Base-by-base conservation (phyloP, 2,888 invertebrate genomes). In the Eilema sororculum region DNA sequence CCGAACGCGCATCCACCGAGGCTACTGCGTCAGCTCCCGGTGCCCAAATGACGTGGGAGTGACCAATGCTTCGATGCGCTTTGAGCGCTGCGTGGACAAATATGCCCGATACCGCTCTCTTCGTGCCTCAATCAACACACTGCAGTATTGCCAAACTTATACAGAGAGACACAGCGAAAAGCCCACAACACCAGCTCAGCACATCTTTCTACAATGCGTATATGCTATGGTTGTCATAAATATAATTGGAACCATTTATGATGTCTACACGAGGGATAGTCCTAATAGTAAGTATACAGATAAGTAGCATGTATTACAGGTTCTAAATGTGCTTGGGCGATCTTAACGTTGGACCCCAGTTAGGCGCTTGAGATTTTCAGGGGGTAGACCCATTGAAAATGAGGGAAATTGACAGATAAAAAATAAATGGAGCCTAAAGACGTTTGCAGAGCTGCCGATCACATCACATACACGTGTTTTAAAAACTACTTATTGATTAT, bases 251-350 rank as follows among this genome's bases (percentile, higher is more conserved):
- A 84, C 85, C 22, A 69, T 77, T 12, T 84, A 84, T 65, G 82
- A 85, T 69, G 12, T 71, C 9, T 73, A 57, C 13, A 65, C 66
- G 4, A 70, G 67, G 41, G 71, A 77, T 41, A 52, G 25, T 12
- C 59, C 67, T 22, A 76, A 72, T 33, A 85, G 85, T 85, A 75
- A 84, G 83, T 80, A n/a, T n/a, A n/a, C n/a, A n/a, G n/a, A n/a
- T n/a, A n/a, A n/a, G n/a, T n/a, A n/a, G n/a, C n/a, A n/a, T n/a
- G n/a, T n/a, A n/a, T n/a, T n/a, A n/a, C n/a, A n/a, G n/a, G n/a
- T n/a, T n/a, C n/a, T n/a, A n/a, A n/a, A n/a, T n/a, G n/a, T n/a
- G n/a, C n/a, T n/a, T n/a, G n/a, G n/a, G n/a, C n/a, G 33, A 5
- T 9, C 33, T 9, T 9, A 9, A n/a, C n/a, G n/a, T n/a, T n/a